Percentiles rank a stretch among this genome's conserved stretches.
These are phyloP conservation scores for Stegostoma tigrinum DNA, from an alignment of 2,113 vertebrate genomes.

Conservation along the genomic window DNA sequence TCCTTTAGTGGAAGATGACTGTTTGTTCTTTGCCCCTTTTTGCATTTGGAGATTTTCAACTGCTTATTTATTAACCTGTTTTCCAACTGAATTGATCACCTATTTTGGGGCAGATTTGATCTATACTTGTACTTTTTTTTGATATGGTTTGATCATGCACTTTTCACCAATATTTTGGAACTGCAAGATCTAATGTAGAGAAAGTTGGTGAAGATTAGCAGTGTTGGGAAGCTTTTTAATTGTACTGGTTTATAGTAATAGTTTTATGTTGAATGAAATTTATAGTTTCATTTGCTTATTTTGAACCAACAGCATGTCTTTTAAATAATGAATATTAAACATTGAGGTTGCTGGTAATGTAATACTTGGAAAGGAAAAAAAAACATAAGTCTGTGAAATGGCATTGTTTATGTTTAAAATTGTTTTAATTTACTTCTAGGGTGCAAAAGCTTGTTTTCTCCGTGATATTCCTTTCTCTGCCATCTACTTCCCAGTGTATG, in stretches of 20 bases:
- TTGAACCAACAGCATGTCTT: neutral
- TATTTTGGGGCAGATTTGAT: neutral
- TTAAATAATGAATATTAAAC: neutral
- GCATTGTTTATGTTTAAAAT: neutral
- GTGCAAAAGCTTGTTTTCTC: constrained; percentile 97
- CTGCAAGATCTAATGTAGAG: neutral
- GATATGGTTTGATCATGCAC: neutral
- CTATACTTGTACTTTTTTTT: neutral
- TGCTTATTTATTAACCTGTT: neutral
- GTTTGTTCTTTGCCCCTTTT: neutral
- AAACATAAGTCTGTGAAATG: neutral
- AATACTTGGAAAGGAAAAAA: neutral
- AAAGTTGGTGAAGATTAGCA: neutral
- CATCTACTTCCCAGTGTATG: constrained; percentile 96
- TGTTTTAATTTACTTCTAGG: constrained; percentile 54
- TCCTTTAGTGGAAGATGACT: neutral
- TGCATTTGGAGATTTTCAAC: neutral
- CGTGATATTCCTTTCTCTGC: constrained; percentile 98
- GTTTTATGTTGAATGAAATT: neutral
- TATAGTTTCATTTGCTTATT: neutral
- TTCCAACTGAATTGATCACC: neutral
- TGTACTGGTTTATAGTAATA: neutral
- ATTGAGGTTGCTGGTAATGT: neutral
- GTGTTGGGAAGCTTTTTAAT: neutral
- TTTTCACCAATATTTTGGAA: neutral